Base-by-base conservation (phyloP, 2,888 invertebrate species). In the Mylabris sibirica region DNA sequence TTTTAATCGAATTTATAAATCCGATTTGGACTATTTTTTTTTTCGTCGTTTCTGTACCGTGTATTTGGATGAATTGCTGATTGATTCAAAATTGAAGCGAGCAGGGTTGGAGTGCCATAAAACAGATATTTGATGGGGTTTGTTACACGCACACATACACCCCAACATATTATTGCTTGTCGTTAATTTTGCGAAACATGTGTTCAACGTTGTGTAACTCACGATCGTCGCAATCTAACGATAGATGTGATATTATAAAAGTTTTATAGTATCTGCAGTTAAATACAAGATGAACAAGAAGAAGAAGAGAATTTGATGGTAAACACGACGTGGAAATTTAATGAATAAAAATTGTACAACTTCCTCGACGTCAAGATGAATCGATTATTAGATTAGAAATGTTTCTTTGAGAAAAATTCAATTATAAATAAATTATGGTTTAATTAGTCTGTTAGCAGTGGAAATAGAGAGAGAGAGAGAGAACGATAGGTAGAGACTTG, bases 121-220 rank as follows among this genome's bases (percentile, higher is more conserved):
- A 72, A 68, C 6, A 22, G 68, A 65, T 14, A 38, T 63, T 57
- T 60, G 69, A 72, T 70, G 63, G 63, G 67, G 66, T 72, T 72
- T 70, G 72, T 71, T 72, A 73, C 11, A 44, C 71, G 72, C 73
- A 38, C 14, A 35, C 35, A 26, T 26, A 35, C 35, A 35, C 35
- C 2, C 35, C 12, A 14, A 38, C 38, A 38, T 14, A 72, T 73
- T 74, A 74, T 75, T 73, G 71, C 74, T 59, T 65, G 66, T 71
- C 74, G 75, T 76, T 76, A 76, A 74, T 76, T 74, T 74, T 67
- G 64, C 68, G 72, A 76, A 74, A 74, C 74, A 75, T 73, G 73
- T 76, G 75, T 70, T 75, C 76, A 74, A 72, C 75, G 70, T 72
- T 62, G 73, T 69, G 74, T 72, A 68, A 65, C 67, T 69, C 68